A percentile compares a stretch with the other conserved stretches of the same genome.
Evolutionary conservation across 2,113 vertebrate genomes (phyloP).

Genomic region (Nothobranchius furzeri): DNA sequence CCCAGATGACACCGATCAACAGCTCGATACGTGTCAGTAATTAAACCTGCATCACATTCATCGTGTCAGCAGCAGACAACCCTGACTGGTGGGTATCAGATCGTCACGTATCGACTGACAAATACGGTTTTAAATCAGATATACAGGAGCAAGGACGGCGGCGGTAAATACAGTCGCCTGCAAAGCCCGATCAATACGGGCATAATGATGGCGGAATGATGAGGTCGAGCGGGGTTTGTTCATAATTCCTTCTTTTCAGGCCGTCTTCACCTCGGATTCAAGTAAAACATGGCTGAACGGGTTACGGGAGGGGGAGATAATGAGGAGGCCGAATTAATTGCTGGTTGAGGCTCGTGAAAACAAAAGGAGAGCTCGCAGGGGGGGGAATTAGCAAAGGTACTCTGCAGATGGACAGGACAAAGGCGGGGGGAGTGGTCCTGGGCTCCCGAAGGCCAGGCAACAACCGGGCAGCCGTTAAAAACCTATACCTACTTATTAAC

Average conservation of each 20-base stretch:
- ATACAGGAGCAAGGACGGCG: conserved; percentile 1
- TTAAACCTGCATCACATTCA: conserved; percentile 43
- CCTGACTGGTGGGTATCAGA: background rate
- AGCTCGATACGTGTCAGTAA: conserved; percentile 19
- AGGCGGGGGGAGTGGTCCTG: conserved; percentile 55
- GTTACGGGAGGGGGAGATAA: conserved; percentile 1
- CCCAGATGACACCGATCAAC: conserved; percentile 23
- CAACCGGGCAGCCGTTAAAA: conserved; percentile 73
- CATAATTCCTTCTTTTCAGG: conserved; percentile 9
- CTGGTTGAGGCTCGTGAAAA: conserved; percentile 28
- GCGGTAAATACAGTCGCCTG: background rate
- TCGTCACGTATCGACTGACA: conserved; percentile 19
- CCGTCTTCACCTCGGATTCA: background rate
- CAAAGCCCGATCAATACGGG: conserved; percentile 34
- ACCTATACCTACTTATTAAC: conserved; percentile 79
- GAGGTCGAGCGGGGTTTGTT: conserved; percentile 5
- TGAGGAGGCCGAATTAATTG: conserved; percentile 54
- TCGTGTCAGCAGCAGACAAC: conserved; percentile 23
- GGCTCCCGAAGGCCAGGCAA: conserved; percentile 69
- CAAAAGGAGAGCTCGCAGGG: conserved; percentile 40
- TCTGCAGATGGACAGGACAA: conserved; percentile 58
- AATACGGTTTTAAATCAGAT: conserved; percentile 24
- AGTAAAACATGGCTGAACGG: conserved; percentile 1
- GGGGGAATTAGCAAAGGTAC: conserved; percentile 48
- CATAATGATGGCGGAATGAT: conserved; percentile 30